Evolutionary conservation across 2,113 vertebrate species (phyloP), one percentile per base, ranked within the genome.

Genomic region (Ctenomys sociabilis): DNA sequence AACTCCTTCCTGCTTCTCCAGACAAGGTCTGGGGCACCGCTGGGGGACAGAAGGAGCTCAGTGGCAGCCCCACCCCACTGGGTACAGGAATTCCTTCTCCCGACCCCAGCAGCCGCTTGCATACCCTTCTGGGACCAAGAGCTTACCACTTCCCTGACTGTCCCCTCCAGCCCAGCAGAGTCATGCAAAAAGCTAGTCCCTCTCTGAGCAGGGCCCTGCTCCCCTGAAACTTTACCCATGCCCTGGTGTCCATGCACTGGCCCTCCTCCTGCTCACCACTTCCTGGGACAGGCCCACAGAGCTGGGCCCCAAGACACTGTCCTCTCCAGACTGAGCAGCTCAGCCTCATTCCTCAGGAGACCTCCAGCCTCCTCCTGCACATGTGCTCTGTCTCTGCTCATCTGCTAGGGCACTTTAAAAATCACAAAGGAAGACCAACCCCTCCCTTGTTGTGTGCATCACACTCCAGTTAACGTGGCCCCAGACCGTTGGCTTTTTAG

Each of bases 1-100:
- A 97, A 96, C 92, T 91, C 91, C 96, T 93, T 95, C 91, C 86
- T 96, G 64, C 91, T 89, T 24, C 84, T 95, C 85, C 92, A 93
- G 91, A 94, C 80, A 94, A 94, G 95, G 70, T 97, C 63, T 96
- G 72, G 82, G 83, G 77, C 72, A 8, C 11, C 21, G 35, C 49
- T 85, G 43, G 70, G 73, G 88, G 66, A 61, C 90, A 68, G 66
- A 77, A 91, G 64, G 64, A 59, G 32, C 40, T 28, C 43, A 32
- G 49, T 37, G n/a, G 63, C 22, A 40, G 77, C 80, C 78, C 82
- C 26, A 11, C 88, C 88, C 61, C 43, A 11, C 85, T 68, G 28
- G 13, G 35, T 30, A 37, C 57, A 75, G 61, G 91, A 80, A 80
- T 83, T 78, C 73, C 78, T 57, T 45, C 37, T 22, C 4, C 1